Conservation (phyloP, 23 tunicate genomes). For the Diplosoma virens region DNA sequence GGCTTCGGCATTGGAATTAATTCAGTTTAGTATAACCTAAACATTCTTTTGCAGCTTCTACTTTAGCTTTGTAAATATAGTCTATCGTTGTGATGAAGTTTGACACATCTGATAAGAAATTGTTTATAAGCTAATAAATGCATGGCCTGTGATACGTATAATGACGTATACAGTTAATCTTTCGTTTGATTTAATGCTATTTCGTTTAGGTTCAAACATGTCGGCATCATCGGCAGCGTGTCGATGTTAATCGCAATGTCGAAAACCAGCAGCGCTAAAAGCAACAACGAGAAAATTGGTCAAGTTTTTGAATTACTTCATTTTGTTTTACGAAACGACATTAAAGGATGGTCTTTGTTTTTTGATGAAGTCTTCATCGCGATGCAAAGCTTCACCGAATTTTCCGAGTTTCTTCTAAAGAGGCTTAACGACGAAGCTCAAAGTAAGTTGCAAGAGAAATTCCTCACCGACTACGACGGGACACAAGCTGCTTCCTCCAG, state of each 20-base stretch:
- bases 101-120: no score
- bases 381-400: background rate
- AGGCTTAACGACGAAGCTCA: slow-evolving; percentile 34
- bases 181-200: background rate
- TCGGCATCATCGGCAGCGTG: slow-evolving; percentile 58
- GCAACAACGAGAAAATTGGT: background rate
- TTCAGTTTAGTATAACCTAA: no score
- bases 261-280: background rate
- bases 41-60: no score
- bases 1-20: no score
- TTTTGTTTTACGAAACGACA: slow-evolving; percentile 36
- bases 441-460: slow-evolving; percentile 30
- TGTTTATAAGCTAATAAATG: no score
- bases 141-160: no score
- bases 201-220: slow-evolving; percentile 30
- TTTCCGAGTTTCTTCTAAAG: slow-evolving; percentile 3
- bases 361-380: slow-evolving; percentile 46
- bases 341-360: slow-evolving; percentile 52
- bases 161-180: no score
- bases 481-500: background rate
- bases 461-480: slow-evolving; percentile 31
- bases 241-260: slow-evolving; percentile 48
- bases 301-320: slow-evolving; percentile 29
- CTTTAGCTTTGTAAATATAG: no score
- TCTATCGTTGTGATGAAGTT: no score